Conservation (phyloP, 2,113 vertebrate species). For the Microcebus lehilahytsara region DNA sequence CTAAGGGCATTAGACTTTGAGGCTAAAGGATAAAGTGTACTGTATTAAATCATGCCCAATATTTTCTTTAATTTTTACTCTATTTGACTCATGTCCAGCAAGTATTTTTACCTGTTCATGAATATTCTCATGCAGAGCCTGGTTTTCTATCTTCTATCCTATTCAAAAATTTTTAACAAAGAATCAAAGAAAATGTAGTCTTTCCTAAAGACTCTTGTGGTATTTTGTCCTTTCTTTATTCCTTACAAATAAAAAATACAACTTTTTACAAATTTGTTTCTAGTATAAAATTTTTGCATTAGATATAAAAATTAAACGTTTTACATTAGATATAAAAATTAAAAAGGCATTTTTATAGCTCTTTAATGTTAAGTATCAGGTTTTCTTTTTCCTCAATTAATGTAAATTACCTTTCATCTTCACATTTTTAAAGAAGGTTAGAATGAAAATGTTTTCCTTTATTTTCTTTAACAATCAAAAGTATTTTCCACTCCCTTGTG, state of each 20-base stretch:
- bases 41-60: neutral
- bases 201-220: neutral
- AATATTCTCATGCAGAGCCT: neutral
- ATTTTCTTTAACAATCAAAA: neutral
- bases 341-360: neutral
- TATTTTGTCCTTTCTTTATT: neutral
- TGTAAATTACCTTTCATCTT: neutral
- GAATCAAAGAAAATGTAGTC: neutral
- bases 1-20: neutral
- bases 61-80: neutral
- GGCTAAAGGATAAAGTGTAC: rapidly evolving
- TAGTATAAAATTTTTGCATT: neutral
- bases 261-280: neutral
- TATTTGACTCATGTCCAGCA: neutral
- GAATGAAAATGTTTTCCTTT: neutral
- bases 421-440: neutral
- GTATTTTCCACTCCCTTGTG: neutral
- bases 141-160: neutral
- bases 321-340: neutral
- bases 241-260: neutral
- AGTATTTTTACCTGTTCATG: neutral
- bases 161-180: conserved; percentile 11
- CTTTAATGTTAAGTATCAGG: neutral
- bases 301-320: neutral
- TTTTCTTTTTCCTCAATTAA: neutral